Evolutionary conservation across 2,888 invertebrate species (phyloP).

Genomic region (Leucozona laternaria): DNA sequence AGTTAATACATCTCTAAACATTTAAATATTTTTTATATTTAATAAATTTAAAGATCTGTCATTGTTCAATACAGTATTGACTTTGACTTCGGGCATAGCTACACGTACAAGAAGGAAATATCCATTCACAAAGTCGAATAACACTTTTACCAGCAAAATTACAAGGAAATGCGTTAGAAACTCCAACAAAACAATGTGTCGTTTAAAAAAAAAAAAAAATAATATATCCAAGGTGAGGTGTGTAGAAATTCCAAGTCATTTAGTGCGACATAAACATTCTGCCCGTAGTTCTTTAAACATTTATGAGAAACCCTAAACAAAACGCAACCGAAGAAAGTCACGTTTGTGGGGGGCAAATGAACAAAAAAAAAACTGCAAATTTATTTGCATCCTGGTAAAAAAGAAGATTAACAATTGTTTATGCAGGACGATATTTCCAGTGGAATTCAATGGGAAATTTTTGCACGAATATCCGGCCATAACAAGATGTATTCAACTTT

Average conservation of each 20-base stretch:
- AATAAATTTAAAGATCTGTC: too few species aligned
- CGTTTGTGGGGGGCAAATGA: neutral
- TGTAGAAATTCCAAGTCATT: neutral
- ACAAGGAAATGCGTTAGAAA: neutral
- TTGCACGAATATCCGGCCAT: slow-evolving; percentile 61
- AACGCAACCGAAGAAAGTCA: slow-evolving; percentile 5
- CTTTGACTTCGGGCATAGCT: too few species aligned
- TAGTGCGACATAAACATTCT: slow-evolving; percentile 7
- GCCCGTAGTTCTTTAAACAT: neutral
- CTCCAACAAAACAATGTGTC: neutral
- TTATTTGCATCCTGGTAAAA: slow-evolving; percentile 36
- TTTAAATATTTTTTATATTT: too few species aligned
- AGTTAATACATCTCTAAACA: too few species aligned
- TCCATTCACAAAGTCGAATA: neutral
- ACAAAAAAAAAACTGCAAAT: slow-evolving; percentile 16
- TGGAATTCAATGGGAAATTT: slow-evolving; percentile 48
- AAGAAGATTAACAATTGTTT: slow-evolving; percentile 29
- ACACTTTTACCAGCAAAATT: neutral
- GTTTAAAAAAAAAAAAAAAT: neutral
- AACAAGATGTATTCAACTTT: slow-evolving; percentile 71
- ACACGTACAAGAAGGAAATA: neutral
- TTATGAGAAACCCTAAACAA: neutral
- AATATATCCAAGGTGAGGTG: neutral
- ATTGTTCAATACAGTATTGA: too few species aligned
- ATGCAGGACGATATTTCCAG: slow-evolving; percentile 45